Conservation (phyloP, 2,888 invertebrate genomes). For the Ochropleura leucogaster region DNA sequence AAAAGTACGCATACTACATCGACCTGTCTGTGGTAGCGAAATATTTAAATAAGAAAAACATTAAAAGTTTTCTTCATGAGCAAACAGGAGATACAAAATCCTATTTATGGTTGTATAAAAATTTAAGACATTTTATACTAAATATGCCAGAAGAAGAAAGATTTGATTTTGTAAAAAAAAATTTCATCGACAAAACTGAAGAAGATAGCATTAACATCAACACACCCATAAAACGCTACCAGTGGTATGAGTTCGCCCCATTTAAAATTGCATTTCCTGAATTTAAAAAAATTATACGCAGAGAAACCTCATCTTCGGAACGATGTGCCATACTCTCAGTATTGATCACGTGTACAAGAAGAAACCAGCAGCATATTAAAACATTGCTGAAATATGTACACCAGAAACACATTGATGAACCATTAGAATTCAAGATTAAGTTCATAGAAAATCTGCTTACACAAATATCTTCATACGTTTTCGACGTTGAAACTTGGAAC, state of each 20-base stretch:
- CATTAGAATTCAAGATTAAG: slow-evolving; percentile 77
- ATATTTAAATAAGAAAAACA: slow-evolving; percentile 67
- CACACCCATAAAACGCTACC: slow-evolving; percentile 36
- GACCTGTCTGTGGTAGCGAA: slow-evolving; percentile 18
- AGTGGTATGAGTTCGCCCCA: slow-evolving; percentile 61
- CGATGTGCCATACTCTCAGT: slow-evolving; percentile 74
- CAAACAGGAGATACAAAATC: neutral
- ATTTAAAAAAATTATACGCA: slow-evolving; percentile 75
- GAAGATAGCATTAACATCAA: slow-evolving; percentile 55
- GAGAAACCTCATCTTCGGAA: slow-evolving; percentile 75
- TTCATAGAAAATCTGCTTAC: slow-evolving; percentile 76
- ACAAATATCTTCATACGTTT: slow-evolving; percentile 68
- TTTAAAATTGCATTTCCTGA: slow-evolving; percentile 74
- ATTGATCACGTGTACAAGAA: slow-evolving; percentile 72
- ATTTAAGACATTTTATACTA: neutral
- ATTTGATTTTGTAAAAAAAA: slow-evolving; percentile 25
- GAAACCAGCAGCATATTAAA: slow-evolving; percentile 70
- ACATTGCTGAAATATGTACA: slow-evolving; percentile 52
- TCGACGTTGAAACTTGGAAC: slow-evolving; percentile 76
- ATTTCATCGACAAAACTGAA: slow-evolving; percentile 23
- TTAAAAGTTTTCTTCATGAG: slow-evolving; percentile 72
- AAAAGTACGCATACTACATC: neutral
- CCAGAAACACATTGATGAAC: slow-evolving; percentile 81
- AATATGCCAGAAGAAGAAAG: slow-evolving; percentile 20
- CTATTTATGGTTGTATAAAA: neutral